These are phyloP conservation scores for Ophion ventricosus DNA, from an alignment of 2,888 invertebrate species.

Conservation along the genomic window DNA sequence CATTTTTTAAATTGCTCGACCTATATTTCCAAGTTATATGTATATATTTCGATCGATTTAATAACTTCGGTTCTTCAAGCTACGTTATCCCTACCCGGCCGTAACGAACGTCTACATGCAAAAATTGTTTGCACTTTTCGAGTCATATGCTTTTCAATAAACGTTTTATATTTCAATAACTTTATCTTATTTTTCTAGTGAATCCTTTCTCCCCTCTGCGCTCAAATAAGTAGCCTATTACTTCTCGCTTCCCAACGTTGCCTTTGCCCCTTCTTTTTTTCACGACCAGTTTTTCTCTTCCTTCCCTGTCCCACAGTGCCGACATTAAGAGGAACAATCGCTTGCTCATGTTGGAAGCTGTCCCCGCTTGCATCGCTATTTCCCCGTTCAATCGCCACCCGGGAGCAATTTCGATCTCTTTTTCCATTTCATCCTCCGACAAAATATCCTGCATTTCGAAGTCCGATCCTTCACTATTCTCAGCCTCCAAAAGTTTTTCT, in stretches of 20 bases:
- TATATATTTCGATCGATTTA: too few species aligned
- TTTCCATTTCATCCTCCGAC: not conserved
- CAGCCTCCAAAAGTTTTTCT: not conserved
- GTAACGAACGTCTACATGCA: too few species aligned
- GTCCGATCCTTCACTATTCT: not conserved
- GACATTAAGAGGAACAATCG: not conserved
- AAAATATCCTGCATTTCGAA: not conserved
- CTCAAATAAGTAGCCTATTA: too few species aligned
- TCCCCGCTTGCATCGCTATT: not conserved
- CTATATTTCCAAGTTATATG: too few species aligned
- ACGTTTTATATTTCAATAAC: too few species aligned
- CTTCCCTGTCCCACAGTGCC: not conserved
- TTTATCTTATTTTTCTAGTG: too few species aligned
- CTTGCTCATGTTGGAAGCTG: not conserved
- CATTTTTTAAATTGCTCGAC: too few species aligned
- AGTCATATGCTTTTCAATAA: too few species aligned
- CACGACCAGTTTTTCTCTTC: not conserved
- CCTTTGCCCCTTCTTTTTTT: conserved; percentile 7
- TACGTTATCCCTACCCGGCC: too few species aligned
- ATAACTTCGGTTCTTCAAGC: too few species aligned
- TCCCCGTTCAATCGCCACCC: not conserved
- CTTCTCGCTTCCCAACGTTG: not conserved
- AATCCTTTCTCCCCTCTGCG: too few species aligned
- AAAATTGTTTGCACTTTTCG: too few species aligned
- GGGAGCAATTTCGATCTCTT: not conserved